A percentile compares a stretch with the other conserved stretches of the same genome.
phyloP scores from a whole-genome alignment of 1,140 invertebrate genomes.

The Sarcophaga bullata region DNA sequence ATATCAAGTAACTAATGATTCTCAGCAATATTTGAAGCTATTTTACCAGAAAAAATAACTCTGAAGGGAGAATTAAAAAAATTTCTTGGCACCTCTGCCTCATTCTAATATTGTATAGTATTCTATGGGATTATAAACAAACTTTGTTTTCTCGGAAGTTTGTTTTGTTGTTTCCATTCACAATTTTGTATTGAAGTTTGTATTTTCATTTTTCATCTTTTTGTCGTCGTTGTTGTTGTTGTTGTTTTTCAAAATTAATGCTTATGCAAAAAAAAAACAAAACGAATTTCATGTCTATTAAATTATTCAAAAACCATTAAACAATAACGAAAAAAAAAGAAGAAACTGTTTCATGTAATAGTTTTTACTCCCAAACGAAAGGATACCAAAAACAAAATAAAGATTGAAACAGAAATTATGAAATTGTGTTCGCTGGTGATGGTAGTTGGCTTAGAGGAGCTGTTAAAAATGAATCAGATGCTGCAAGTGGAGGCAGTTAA shows the following conservation, averaged over 20 bases:
- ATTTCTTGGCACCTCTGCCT: no score
- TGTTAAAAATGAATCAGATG: not conserved
- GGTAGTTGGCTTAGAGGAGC: not conserved
- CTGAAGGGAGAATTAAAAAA: no score
- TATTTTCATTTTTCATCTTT: no score
- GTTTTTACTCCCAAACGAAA: not conserved
- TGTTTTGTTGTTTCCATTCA: not conserved
- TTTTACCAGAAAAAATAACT: no score
- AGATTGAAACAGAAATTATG: not conserved
- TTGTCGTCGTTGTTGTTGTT: no score
- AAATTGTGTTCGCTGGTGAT: not conserved
- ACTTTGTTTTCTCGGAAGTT: not conserved
- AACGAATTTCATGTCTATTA: constrained; percentile 21
- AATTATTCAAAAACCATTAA: constrained; percentile 22
- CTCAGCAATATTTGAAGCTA: no score
- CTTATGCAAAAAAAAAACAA: constrained; percentile 1
- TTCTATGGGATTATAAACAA: no score
- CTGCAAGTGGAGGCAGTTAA: not conserved
- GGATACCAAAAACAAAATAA: not conserved
- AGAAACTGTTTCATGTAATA: constrained; percentile 10
- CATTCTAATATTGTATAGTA: no score
- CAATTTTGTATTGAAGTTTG: not conserved
- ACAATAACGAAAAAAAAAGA: constrained; percentile 22
- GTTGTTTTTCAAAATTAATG: constrained; percentile 5
- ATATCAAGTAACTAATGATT: no score